These are phyloP conservation scores for Xylota sylvarum DNA, from an alignment of 2,888 invertebrate genomes.

Conservation along the genomic window DNA sequence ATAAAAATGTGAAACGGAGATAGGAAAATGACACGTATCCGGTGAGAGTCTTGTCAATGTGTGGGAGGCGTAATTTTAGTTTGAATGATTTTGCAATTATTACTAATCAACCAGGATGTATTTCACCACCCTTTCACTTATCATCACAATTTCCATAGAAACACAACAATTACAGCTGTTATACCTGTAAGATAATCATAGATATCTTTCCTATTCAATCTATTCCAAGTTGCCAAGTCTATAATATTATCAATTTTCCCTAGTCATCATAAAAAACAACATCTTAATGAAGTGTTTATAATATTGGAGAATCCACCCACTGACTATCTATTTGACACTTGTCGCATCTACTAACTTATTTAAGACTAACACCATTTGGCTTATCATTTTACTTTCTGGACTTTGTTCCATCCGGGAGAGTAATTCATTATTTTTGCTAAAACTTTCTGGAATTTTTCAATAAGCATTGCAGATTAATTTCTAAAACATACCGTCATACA, in stretches of 20 bases:
- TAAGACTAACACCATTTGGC: background rate
- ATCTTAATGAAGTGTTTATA: background rate
- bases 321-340: slow-evolving; percentile 9
- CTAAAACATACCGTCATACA: slow-evolving; percentile 2
- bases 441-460: background rate
- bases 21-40: too few species aligned
- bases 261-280: slow-evolving; percentile 2
- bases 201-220: background rate
- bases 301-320: background rate
- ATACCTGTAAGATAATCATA: background rate
- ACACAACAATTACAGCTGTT: background rate
- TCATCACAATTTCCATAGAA: background rate
- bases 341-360: slow-evolving; percentile 20
- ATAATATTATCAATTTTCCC: slow-evolving; percentile 1
- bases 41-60: too few species aligned
- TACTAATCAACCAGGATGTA: background rate
- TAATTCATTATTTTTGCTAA: slow-evolving; percentile 10
- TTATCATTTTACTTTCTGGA: slow-evolving; percentile 19
- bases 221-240: background rate
- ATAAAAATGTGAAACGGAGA: too few species aligned
- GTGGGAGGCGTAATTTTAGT: too few species aligned
- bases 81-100: background rate
- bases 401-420: slow-evolving; percentile 23
- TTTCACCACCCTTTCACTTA: background rate
- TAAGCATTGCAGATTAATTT: slow-evolving; percentile 1